These are phyloP conservation scores for Silurus aristotelis DNA, from an alignment of 2,797 vertebrate genomes.

Conservation along the genomic window DNA sequence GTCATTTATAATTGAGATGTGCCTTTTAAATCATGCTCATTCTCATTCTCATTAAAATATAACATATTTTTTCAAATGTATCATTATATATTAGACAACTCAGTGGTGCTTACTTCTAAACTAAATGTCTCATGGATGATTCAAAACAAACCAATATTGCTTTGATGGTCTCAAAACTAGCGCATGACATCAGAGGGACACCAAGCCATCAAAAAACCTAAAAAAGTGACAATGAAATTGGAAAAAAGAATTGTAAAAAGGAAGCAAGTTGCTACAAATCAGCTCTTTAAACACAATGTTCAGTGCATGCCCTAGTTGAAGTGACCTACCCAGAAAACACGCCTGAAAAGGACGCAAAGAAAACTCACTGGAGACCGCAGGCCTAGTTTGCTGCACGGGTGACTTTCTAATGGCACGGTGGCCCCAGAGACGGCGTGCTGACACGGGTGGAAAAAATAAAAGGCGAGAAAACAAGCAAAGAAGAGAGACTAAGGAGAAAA, in stretches of 20 bases:
- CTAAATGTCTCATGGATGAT: conserved; percentile 73
- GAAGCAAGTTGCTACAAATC: neutral
- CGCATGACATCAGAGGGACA: neutral
- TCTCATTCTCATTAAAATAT: conserved; percentile 37
- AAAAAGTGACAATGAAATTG: neutral
- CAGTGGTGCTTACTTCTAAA: conserved; percentile 70
- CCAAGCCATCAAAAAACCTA: neutral
- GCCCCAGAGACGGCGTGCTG: conserved; percentile 61
- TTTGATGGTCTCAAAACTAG: conserved; percentile 58
- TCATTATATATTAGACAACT: conserved; percentile 71
- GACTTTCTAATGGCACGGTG: conserved; percentile 67
- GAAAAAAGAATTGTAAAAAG: neutral
- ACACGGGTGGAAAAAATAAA: conserved; percentile 60
- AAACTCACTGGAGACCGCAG: conserved; percentile 60
- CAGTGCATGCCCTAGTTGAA: conserved; percentile 42
- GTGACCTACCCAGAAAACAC: conserved; percentile 39
- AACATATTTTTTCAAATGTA: conserved; percentile 77
- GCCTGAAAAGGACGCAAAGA: conserved; percentile 63
- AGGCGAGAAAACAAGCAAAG: conserved; percentile 50
- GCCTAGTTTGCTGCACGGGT: conserved; percentile 66
- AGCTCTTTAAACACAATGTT: conserved; percentile 62
- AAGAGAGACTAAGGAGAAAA: conserved; percentile 50
- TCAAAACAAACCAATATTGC: conserved; percentile 73
- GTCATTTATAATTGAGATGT: neutral
- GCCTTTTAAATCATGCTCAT: neutral